These are phyloP conservation scores for Cremastinae sp. DNA, from an alignment of 2,888 invertebrate genomes.

Conservation along the genomic window DNA sequence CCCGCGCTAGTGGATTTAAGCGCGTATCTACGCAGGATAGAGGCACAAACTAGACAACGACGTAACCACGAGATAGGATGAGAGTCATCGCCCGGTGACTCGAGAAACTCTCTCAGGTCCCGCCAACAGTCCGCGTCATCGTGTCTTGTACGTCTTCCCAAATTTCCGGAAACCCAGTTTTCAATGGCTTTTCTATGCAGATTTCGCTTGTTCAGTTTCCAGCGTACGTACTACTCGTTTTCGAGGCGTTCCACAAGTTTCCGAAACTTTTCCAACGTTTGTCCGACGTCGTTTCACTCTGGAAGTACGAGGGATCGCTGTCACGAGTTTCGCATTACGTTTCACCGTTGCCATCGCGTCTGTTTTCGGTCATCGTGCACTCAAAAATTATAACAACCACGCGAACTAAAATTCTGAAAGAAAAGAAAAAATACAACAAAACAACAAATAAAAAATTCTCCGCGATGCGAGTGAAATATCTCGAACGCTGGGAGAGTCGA, in stretches of 20 bases:
- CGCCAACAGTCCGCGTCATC: conserved; percentile 33
- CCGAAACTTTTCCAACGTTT: conserved; percentile 5
- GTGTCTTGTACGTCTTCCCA: conserved; percentile 21
- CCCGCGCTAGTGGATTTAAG: conserved; percentile 70
- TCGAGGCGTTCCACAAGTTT: conserved; percentile 3
- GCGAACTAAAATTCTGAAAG: too few relatives aligned
- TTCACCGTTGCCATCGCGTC: too few relatives aligned
- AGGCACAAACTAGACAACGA: conserved; percentile 25
- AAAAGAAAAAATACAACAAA: too few relatives aligned
- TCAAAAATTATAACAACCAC: too few relatives aligned
- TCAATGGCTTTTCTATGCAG: conserved; percentile 43
- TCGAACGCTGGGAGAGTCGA: too few relatives aligned
- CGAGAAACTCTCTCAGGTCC: conserved; percentile 29
- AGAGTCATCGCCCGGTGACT: conserved; percentile 32
- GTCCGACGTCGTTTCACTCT: too few relatives aligned
- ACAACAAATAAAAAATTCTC: too few relatives aligned
- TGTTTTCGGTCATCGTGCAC: too few relatives aligned
- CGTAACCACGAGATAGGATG: conserved; percentile 29
- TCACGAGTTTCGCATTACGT: too few relatives aligned
- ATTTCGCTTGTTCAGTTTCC: conserved; percentile 10
- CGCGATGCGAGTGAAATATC: too few relatives aligned
- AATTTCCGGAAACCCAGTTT: conserved; percentile 26
- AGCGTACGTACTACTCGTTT: neutral
- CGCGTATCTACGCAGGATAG: conserved; percentile 51
- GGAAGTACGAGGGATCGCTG: too few relatives aligned